Base-by-base conservation (phyloP, 2,113 vertebrate genomes). In the Platanista minor region DNA sequence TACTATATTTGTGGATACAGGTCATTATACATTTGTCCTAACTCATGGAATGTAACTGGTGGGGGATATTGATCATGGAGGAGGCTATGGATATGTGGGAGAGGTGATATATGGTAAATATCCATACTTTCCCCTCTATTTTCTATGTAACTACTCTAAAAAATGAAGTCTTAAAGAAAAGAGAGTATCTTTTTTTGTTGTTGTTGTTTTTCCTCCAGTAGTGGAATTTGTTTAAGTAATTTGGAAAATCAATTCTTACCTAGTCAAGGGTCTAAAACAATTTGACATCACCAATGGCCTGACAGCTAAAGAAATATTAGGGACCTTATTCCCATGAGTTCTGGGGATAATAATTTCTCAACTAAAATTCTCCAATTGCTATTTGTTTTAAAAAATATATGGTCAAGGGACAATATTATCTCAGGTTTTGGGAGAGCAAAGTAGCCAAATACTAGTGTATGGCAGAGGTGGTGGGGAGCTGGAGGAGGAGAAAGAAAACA, bases 401-500 rank as follows among this genome's bases (percentile, higher is more conserved):
- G 8, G 23, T n/a, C 33, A 93, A 93, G 67, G 54, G 3, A 89
- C 75, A 91, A 75, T 9, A 4, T 23, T 43, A 21, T 67, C 57
- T 83, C 57, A 67, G 9, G 14, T 72, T 87, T 91, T 84, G 97
- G 61, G 23, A 66, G 6, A 92, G 31, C 62, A 72, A 81, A 93
- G 5, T 74, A 67, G 69, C 52, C 10, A 57, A 43, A 85, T 21
- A 71, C 0, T 9, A 72, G 9, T 43, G 4, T 14, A 25, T 62
- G 20, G 3, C 25, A 71, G 71, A 67, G 23, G 15, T n/a, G 13
- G 25, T 23, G 1, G n/a, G 20, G 7, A 93, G 4, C 3, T 78
- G 31, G 2, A 82, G 3, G 8, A 59, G 36, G 20, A 82, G 52
- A 95, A 98, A 94, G 78, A 67, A 94, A 95, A 96, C 20, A 57